phyloP scores from a whole-genome alignment of 2,113 vertebrate species.

The Calidris pygmaea region DNA sequence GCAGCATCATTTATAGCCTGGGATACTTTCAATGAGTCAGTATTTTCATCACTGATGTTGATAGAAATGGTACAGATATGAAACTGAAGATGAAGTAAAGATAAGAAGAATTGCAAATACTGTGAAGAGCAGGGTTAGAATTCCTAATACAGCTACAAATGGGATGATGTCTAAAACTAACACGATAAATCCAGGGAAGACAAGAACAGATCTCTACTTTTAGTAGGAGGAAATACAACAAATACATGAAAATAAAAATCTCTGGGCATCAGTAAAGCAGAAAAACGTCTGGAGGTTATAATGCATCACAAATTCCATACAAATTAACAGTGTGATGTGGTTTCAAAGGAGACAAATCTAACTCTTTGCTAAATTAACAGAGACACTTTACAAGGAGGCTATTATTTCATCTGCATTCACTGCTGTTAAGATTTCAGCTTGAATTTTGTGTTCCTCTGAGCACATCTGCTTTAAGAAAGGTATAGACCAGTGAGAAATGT shows the following conservation, averaged over 20 bases:
- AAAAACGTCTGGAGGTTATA: background rate
- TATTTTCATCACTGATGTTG: background rate
- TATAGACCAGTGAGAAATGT: background rate
- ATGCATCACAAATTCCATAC: background rate
- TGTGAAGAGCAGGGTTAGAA: background rate
- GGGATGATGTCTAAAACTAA: background rate
- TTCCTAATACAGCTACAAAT: background rate
- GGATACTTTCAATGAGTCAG: background rate
- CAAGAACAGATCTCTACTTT: background rate
- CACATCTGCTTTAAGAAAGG: background rate
- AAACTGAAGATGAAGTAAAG: background rate
- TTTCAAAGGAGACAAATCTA: background rate
- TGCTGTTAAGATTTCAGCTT: background rate
- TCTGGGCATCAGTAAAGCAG: background rate
- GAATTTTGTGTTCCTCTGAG: background rate
- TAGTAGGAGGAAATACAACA: background rate
- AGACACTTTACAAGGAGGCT: background rate
- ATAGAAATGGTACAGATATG: background rate
- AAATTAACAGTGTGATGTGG: background rate
- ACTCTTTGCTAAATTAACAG: background rate
- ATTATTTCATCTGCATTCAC: background rate
- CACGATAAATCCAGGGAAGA: background rate
- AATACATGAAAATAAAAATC: background rate
- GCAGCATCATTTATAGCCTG: background rate
- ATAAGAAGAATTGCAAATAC: background rate